phyloP scores from a whole-genome alignment of 2,797 vertebrate species.

The Prionace glauca region DNA sequence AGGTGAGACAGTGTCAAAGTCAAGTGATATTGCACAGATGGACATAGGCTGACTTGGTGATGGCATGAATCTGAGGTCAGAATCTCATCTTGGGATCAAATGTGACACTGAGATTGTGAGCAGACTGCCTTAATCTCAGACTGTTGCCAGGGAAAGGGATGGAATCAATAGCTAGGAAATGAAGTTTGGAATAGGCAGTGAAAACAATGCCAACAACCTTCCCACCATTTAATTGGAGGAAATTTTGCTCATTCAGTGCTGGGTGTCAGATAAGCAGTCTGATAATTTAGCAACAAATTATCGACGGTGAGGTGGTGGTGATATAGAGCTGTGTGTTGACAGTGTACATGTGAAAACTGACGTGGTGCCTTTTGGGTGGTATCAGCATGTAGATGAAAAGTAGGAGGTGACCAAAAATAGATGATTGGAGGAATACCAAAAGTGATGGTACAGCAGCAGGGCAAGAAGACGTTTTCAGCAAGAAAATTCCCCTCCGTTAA shows the following conservation, averaged over 20 bases:
- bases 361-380: background rate
- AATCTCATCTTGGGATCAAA: background rate
- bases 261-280: background rate
- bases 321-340: background rate
- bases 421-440: background rate
- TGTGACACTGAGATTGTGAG: background rate
- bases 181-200: background rate
- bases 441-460: no score
- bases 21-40: background rate
- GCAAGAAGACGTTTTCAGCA: no score
- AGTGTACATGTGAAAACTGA: background rate
- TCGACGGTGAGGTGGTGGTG: background rate
- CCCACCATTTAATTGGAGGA: background rate
- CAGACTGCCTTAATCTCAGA: background rate
- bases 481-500: background rate
- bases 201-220: background rate
- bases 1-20: background rate
- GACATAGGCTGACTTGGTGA: background rate
- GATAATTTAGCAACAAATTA: background rate
- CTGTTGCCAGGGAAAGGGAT: background rate
- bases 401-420: background rate
- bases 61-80: background rate
- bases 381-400: background rate
- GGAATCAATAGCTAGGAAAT: no score
- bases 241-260: background rate